Base-by-base conservation (phyloP, 1,140 invertebrate genomes). In the Aphaenogaster ashmeadi region DNA sequence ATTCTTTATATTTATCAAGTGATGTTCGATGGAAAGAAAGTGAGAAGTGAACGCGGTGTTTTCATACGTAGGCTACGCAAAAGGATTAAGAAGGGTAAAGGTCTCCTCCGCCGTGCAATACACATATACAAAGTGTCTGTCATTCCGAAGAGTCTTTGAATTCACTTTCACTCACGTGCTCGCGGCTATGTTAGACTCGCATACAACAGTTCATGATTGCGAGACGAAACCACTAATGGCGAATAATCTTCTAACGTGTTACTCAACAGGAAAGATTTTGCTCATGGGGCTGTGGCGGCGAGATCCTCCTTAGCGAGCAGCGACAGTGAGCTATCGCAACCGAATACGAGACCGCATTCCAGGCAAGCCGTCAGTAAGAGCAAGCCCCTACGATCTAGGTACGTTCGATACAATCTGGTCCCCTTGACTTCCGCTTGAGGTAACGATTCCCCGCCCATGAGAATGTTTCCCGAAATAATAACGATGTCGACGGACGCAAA, bases 211-310 rank as follows among this genome's bases (percentile, higher is more conserved):
- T n/a, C 54, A 18, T 41, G 80, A 84, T 84, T 84, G 69, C 80
- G 80, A 84, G 69, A 84, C 54, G 80, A 75, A 74, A 84, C 80
- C 69, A 18, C 80, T 84, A 84, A 84, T 84, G 69, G 80, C 33
- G 38, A 84, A 74, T 84, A 84, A 84, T 84, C 41, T 71, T 71
- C 78, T 27, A 60, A 50, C 56, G 54, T 33, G 33, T 84, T 84
- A 80, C 74, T 27, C 80, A 95, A 96, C 88, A 93, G 96, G 75
- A 94, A 94, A 93, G 95, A 96, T 92, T 96, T 96, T 93, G 96
- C 96, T 62, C 96, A 96, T 90, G 95, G 96, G 13, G 94, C 95
- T 1, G 87, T 95, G 74, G 93, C 94, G 58, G 91, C 90, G 15
- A 92, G 88, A 83, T 94, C 94, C 8, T 95, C 94, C 38, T 91